Evolutionary conservation across 2,888 invertebrate species (phyloP).

Genomic region (Drosophila kuntzei): DNA sequence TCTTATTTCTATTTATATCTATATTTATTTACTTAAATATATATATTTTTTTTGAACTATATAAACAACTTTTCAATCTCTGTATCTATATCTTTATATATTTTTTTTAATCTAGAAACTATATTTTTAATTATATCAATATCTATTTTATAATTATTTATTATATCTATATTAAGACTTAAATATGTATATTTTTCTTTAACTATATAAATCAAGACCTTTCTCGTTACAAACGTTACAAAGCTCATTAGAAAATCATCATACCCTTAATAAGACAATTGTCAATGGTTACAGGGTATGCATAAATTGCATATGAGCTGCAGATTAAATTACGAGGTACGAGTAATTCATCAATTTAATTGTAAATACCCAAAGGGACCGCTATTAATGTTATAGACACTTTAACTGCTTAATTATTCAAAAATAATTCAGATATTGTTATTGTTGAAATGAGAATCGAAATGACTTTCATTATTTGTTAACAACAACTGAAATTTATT

Average conservation of each 20-base stretch:
- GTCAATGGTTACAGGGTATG: constrained; percentile 6
- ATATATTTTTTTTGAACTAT: too few relatives aligned
- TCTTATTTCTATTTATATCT: too few relatives aligned
- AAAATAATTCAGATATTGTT: constrained; percentile 15
- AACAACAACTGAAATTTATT: constrained; percentile 14
- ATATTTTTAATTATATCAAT: too few relatives aligned
- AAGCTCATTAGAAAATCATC: background rate
- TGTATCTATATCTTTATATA: too few relatives aligned
- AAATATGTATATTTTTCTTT: too few relatives aligned
- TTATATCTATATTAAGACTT: too few relatives aligned
- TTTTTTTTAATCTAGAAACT: too few relatives aligned
- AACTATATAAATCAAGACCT: too few relatives aligned
- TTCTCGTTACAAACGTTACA: too few relatives aligned
- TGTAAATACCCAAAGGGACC: constrained; percentile 9
- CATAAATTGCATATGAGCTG: constrained; percentile 15
- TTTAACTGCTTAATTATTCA: constrained; percentile 18
- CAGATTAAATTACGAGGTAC: constrained; percentile 19
- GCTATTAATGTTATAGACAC: constrained; percentile 2
- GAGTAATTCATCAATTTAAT: constrained; percentile 41
- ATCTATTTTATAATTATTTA: too few relatives aligned
- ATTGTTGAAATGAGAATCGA: constrained; percentile 2
- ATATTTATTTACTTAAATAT: too few relatives aligned
- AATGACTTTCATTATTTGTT: constrained; percentile 31
- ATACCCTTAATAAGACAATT: background rate
- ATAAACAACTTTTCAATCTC: too few relatives aligned